These are phyloP conservation scores for Liposcelis brunnea DNA, from an alignment of 2,888 invertebrate species.

Conservation along the genomic window DNA sequence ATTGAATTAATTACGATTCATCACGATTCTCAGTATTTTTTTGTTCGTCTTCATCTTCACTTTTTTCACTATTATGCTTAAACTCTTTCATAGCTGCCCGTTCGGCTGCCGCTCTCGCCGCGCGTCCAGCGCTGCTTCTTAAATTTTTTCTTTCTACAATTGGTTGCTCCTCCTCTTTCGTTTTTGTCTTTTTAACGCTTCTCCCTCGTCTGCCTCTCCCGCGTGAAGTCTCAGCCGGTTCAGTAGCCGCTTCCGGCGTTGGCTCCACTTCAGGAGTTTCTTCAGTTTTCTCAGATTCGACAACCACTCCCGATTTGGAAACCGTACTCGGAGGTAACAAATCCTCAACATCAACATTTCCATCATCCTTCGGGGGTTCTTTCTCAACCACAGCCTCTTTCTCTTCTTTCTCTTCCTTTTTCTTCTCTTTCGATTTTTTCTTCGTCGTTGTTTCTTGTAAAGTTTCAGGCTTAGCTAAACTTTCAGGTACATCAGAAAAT, in stretches of 20 bases:
- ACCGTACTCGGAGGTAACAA: constrained; percentile 12
- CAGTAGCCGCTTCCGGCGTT: constrained; percentile 8
- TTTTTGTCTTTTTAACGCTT: constrained; percentile 21
- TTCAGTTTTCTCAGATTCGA: constrained; percentile 9
- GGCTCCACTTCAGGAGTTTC: constrained; percentile 10
- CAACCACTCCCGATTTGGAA: constrained; percentile 10
- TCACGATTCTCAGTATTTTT: constrained; percentile 4
- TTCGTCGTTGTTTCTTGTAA: constrained; percentile 8
- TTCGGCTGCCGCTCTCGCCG: constrained; percentile 36
- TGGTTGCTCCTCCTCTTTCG: constrained; percentile 30
- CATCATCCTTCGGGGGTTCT: constrained; percentile 5
- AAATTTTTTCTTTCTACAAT: constrained; percentile 40
- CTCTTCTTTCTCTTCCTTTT: constrained; percentile 11
- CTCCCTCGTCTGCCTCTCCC: constrained; percentile 14
- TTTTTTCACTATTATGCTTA: constrained; percentile 22
- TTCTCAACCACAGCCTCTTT: constrained; percentile 3
- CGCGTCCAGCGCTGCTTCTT: constrained; percentile 48
- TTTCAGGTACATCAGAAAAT: constrained; percentile 6
- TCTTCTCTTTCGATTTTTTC: constrained; percentile 5
- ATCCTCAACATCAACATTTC: constrained; percentile 13
- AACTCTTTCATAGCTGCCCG: constrained; percentile 28
- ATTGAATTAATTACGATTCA: constrained; percentile 1
- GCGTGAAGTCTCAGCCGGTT: constrained; percentile 16
- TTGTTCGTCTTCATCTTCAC: constrained; percentile 1
- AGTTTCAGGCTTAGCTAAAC: constrained; percentile 12